Evolutionary conservation across 2,113 vertebrate genomes (phyloP).

Genomic region (Phoxinus phoxinus): DNA sequence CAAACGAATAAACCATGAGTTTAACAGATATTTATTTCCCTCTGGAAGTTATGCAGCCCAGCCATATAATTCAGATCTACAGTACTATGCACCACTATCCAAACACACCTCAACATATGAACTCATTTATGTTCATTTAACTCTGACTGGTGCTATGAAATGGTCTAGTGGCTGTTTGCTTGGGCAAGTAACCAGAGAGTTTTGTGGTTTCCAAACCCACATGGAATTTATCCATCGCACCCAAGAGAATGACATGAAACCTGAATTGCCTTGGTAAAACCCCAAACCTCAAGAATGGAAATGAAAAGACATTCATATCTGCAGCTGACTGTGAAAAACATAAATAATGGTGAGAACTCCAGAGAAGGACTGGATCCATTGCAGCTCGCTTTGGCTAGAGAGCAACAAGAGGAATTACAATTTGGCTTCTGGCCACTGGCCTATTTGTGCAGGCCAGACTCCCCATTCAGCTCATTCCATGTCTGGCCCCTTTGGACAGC

Average conservation of each 20-base stretch:
- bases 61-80: conserved; percentile 18
- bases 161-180: conserved; percentile 51
- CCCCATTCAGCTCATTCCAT: conserved; percentile 38
- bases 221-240: conserved; percentile 44
- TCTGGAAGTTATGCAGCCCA: conserved; percentile 12
- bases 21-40: conserved; percentile 41
- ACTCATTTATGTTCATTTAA: conserved; percentile 49
- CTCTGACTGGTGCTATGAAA: conserved; percentile 50
- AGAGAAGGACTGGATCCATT: conserved; percentile 43
- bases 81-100: not conserved
- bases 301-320: conserved; percentile 36
- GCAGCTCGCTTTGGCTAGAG: conserved; percentile 43
- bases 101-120: conserved; percentile 39
- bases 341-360: conserved; percentile 45
- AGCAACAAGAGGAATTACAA: conserved; percentile 42
- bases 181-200: conserved; percentile 51
- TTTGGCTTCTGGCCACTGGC: conserved; percentile 49
- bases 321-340: conserved; percentile 29
- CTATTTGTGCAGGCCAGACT: conserved; percentile 33
- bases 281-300: conserved; percentile 38
- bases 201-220: conserved; percentile 38
- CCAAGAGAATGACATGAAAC: conserved; percentile 44
- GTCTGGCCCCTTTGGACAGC: not conserved
- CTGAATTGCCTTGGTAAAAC: conserved; percentile 36
- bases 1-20: not conserved